These are phyloP conservation scores for Neoniphon sammara DNA, from an alignment of 2,797 vertebrate genomes.

Conservation along the genomic window DNA sequence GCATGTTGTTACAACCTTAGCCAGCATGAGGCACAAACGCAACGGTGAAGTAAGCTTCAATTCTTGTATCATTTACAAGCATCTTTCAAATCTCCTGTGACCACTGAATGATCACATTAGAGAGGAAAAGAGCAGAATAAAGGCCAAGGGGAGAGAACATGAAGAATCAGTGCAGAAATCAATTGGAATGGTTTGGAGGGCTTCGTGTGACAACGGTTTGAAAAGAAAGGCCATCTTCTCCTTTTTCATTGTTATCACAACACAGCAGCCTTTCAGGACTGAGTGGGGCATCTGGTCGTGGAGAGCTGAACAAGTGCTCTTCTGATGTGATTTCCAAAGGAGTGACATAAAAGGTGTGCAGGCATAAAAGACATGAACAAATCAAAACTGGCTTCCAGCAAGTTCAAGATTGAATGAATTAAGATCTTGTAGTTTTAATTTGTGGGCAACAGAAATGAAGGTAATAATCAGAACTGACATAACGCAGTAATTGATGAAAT, in stretches of 20 bases:
- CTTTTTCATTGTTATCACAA: conserved; percentile 6
- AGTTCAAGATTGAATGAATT: conserved; percentile 13
- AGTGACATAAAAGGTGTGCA: conserved; percentile 42
- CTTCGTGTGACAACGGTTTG: neutral
- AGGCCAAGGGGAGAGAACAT: neutral
- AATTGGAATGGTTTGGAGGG: conserved; percentile 17
- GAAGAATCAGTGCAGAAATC: conserved; percentile 37
- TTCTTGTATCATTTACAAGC: too few relatives aligned
- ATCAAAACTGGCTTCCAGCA: conserved; percentile 22
- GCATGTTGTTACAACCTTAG: too few relatives aligned
- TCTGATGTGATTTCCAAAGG: conserved; percentile 56
- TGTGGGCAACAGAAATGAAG: too few relatives aligned
- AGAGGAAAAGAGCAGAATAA: neutral
- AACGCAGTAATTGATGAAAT: too few relatives aligned
- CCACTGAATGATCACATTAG: too few relatives aligned
- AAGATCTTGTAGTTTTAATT: too few relatives aligned
- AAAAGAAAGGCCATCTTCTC: neutral
- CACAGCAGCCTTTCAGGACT: conserved; percentile 21
- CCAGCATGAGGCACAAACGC: too few relatives aligned
- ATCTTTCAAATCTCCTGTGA: too few relatives aligned
- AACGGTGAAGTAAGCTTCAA: too few relatives aligned
- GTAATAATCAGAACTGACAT: too few relatives aligned
- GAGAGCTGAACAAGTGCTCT: conserved; percentile 32
- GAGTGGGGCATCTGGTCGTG: neutral
- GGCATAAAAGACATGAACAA: conserved; percentile 39